Evolutionary conservation across 2,888 invertebrate genomes (phyloP), one percentile per base, ranked within the genome.

Genomic region (Volucella zonaria): DNA sequence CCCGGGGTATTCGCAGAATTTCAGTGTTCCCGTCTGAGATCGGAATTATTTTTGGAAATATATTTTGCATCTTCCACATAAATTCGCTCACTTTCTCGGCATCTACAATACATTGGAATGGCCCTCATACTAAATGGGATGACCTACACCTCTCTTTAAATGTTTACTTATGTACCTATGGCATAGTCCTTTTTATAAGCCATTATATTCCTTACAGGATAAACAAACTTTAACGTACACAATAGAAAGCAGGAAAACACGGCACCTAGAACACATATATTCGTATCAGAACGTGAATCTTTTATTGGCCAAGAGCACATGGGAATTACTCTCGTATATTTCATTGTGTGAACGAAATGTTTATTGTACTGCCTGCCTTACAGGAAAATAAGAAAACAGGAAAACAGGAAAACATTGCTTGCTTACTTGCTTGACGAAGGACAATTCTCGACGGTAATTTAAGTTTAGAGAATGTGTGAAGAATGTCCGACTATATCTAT

Each of bases 381-480:
- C n/a, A 52, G 14, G 9, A 23, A 12, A n/a, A 52, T n/a, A 52
- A 6, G 31, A 31, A 31, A 31, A 31, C 31, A 31, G n/a, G n/a
- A 23, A 12, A n/a, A 52, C 18, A 52, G 31, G 31, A 31, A 31
- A 31, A 31, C 31, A 31, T 31, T 31, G 31, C 31, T 40, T 64
- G 43, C 52, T 47, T 66, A 43, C 58, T 68, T 11, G 66, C 40
- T 67, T 52, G 67, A 49, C 59, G 52, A 56, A 67, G 67, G 75
- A 64, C 68, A 51, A 45, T 68, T 64, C 51, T 76, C 54, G 59
- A 76, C 38, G 76, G 81, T 66, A 81, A 76, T 71, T 81, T 61
- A 71, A 67, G 58, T 61, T 51, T 58, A 47, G 51, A 64, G 52
- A 64, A 70, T 75, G 42, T 52, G 51, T 67, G 45, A 52, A 47